These are phyloP conservation scores for Acropora yongei DNA, from an alignment of 64 coral and sea anemone genomes.

Conservation along the genomic window DNA sequence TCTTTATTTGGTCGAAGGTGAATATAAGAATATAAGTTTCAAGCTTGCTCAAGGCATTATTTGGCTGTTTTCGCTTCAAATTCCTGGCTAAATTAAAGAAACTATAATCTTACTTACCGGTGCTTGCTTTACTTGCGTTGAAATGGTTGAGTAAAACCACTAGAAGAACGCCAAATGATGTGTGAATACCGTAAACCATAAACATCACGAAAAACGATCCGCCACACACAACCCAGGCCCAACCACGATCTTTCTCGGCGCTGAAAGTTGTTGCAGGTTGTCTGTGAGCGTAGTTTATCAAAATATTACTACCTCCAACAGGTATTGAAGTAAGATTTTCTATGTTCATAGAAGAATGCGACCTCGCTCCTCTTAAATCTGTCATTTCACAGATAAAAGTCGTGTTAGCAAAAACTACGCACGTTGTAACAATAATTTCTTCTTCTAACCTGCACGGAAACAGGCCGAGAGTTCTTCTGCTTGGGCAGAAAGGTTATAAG, in stretches of 20 bases:
- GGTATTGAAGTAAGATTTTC: constrained; percentile 74
- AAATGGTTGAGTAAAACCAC: constrained; percentile 77
- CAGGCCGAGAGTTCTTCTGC: too few relatives aligned
- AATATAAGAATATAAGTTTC: too few relatives aligned
- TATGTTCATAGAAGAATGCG: constrained; percentile 63
- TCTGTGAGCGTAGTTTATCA: constrained; percentile 58
- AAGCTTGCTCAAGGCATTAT: too few relatives aligned
- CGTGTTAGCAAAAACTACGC: background rate
- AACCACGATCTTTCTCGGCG: constrained; percentile 51
- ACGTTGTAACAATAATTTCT: background rate
- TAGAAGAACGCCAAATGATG: constrained; percentile 82
- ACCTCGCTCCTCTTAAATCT: constrained; percentile 10
- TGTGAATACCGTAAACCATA: constrained; percentile 86
- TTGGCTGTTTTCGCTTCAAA: too few relatives aligned
- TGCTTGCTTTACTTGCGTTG: constrained; percentile 81
- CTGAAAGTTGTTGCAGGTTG: background rate
- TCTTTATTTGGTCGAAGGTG: too few relatives aligned
- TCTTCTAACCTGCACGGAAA: too few relatives aligned
- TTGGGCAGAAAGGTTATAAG: too few relatives aligned
- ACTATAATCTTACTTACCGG: constrained; percentile 58
- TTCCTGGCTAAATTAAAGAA: background rate
- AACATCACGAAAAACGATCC: constrained; percentile 93
- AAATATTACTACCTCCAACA: constrained; percentile 74
- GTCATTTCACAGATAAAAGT: background rate
- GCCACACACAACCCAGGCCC: constrained; percentile 85